These are phyloP conservation scores for Malurus leucopterus DNA, from an alignment of 2,797 vertebrate genomes.

Conservation along the genomic window DNA sequence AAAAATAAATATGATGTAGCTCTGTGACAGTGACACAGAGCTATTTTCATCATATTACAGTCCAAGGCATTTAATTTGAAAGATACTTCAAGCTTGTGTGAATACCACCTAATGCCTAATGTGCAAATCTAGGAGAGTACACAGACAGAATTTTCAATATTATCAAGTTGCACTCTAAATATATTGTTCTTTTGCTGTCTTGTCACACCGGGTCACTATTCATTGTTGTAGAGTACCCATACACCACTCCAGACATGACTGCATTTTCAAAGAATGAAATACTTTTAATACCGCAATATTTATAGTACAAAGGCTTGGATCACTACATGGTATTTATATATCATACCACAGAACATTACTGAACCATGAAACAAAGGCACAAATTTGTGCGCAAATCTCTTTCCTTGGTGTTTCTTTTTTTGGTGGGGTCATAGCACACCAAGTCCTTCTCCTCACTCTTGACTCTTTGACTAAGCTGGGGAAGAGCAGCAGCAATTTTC, in stretches of 20 bases:
- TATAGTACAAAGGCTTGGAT: conserved; percentile 9
- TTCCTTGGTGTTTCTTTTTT: background rate
- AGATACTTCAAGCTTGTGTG: background rate
- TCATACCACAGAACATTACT: background rate
- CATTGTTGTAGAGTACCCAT: background rate
- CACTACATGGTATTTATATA: background rate
- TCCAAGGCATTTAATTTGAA: background rate
- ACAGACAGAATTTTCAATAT: background rate
- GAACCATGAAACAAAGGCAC: background rate
- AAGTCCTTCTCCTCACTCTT: background rate
- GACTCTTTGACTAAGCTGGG: background rate
- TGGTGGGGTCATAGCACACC: background rate
- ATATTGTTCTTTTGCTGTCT: conserved; percentile 5
- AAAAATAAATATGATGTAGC: conserved; percentile 36
- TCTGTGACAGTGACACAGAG: background rate
- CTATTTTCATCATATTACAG: background rate
- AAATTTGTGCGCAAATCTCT: background rate
- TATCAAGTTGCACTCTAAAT: background rate
- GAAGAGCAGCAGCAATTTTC: background rate
- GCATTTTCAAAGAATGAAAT: conserved; percentile 45
- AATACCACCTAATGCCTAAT: background rate
- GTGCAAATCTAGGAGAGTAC: background rate
- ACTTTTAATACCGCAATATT: conserved; percentile 1
- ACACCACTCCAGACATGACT: background rate
- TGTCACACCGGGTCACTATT: background rate